A percentile compares a stretch with the other conserved stretches of the same genome.
phyloP scores from a whole-genome alignment of 2,888 invertebrate species.

The Caenorhabditis angaria region DNA sequence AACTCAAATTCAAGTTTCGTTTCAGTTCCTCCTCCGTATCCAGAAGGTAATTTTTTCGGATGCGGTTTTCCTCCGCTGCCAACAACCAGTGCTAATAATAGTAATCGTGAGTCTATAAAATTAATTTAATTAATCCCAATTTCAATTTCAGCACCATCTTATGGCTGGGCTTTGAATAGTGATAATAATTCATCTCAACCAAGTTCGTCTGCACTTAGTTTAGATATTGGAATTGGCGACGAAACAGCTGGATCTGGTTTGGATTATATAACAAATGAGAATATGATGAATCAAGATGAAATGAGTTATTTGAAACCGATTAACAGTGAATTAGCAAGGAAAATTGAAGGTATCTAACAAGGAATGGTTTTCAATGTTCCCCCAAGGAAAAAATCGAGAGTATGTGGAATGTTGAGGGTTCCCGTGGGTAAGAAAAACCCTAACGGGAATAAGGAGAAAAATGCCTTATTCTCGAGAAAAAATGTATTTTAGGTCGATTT shows the following conservation, averaged over 20 bases:
- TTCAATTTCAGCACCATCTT: slow-evolving; percentile 25
- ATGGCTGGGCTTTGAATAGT: slow-evolving; percentile 34
- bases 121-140: neutral
- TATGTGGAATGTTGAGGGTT: too few relatives aligned
- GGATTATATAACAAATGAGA: slow-evolving; percentile 16
- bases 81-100: neutral
- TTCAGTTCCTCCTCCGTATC: slow-evolving; percentile 24
- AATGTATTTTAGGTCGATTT: too few relatives aligned
- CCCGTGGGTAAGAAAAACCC: too few relatives aligned
- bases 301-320: slow-evolving; percentile 12
- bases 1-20: too few relatives aligned
- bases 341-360: too few relatives aligned
- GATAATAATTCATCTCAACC: too few relatives aligned
- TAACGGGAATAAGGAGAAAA: too few relatives aligned
- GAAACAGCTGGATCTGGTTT: slow-evolving; percentile 31
- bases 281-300: slow-evolving; percentile 9
- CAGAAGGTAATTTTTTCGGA: slow-evolving; percentile 17
- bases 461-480: too few relatives aligned
- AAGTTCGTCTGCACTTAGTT: slow-evolving; percentile 11
- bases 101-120: neutral
- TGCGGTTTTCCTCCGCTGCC: slow-evolving; percentile 23
- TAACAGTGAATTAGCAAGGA: too few relatives aligned
- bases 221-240: slow-evolving; percentile 21
- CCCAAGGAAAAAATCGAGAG: too few relatives aligned
- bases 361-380: neutral